A percentile compares a stretch with the other conserved stretches of the same genome.
phyloP scores from a whole-genome alignment of 2,113 vertebrate species.

The Tor tambroides region DNA sequence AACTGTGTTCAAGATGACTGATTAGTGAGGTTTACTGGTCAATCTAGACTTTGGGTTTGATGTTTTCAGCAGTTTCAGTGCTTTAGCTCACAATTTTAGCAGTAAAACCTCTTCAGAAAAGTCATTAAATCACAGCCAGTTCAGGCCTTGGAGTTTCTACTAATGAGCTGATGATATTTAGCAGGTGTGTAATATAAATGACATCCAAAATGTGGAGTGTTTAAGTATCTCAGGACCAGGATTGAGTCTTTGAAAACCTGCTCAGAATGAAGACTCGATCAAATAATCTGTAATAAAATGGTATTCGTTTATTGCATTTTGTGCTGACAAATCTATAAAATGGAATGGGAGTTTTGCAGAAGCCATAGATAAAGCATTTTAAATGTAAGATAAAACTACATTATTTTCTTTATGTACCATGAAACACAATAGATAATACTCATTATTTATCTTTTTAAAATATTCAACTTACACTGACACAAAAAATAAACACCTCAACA shows the following conservation, averaged over 20 bases:
- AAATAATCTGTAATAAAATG: constrained; percentile 92
- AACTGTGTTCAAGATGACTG: background rate
- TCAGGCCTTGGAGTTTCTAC: background rate
- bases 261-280: constrained; percentile 65
- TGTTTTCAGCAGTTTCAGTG: background rate
- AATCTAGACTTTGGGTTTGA: background rate
- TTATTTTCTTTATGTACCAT: constrained; percentile 77
- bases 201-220: background rate
- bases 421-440: constrained; percentile 87
- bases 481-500: constrained; percentile 91
- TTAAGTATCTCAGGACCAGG: background rate
- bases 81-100: background rate
- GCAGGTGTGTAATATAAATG: background rate
- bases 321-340: constrained; percentile 99
- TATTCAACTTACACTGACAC: constrained; percentile 85
- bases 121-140: background rate
- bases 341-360: constrained; percentile 91
- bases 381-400: constrained; percentile 92
- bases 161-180: background rate
- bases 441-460: constrained; percentile 73
- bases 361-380: constrained; percentile 94
- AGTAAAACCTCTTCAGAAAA: background rate
- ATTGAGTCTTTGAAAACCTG: background rate
- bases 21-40: background rate
- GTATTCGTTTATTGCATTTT: constrained; percentile 99